These are phyloP conservation scores for Hydrotaea diabolus DNA, from an alignment of 2,888 invertebrate genomes.

Conservation along the genomic window DNA sequence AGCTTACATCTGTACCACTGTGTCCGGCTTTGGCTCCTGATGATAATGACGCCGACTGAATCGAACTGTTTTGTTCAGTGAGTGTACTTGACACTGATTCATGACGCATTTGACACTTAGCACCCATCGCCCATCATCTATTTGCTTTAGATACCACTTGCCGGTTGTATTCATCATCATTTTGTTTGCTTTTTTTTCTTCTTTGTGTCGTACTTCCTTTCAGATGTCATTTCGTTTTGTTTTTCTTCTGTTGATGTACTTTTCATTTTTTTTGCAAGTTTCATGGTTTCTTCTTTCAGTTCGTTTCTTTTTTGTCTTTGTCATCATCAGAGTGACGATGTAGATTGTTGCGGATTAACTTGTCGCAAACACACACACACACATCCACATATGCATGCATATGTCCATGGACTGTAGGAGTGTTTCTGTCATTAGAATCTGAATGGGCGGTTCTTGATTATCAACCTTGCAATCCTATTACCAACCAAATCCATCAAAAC, in stretches of 20 bases:
- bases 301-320: slow-evolving; percentile 15
- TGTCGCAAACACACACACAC: slow-evolving; percentile 40
- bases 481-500: slow-evolving; percentile 59
- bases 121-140: slow-evolving; percentile 46
- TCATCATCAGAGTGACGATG: slow-evolving; percentile 34
- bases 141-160: slow-evolving; percentile 49
- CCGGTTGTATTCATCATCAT: slow-evolving; percentile 34
- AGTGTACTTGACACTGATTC: slow-evolving; percentile 67
- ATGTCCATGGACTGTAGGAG: neutral
- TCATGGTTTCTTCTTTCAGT: neutral
- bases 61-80: slow-evolving; percentile 5
- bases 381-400: neutral
- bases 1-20: neutral
- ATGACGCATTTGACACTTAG: slow-evolving; percentile 67
- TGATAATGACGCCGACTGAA: neutral
- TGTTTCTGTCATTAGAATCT: slow-evolving; percentile 22
- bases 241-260: slow-evolving; percentile 30
- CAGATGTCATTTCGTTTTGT: neutral
- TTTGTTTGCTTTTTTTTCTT: slow-evolving; percentile 43
- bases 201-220: neutral
- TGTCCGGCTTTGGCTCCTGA: neutral
- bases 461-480: slow-evolving; percentile 60
- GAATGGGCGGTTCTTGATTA: slow-evolving; percentile 46
- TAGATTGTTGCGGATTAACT: slow-evolving; percentile 59
- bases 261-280: neutral